Percentiles rank a stretch among this genome's conserved stretches.
Evolutionary conservation across 2,888 invertebrate genomes (phyloP).

Genomic region (Monopis laevigella): DNA sequence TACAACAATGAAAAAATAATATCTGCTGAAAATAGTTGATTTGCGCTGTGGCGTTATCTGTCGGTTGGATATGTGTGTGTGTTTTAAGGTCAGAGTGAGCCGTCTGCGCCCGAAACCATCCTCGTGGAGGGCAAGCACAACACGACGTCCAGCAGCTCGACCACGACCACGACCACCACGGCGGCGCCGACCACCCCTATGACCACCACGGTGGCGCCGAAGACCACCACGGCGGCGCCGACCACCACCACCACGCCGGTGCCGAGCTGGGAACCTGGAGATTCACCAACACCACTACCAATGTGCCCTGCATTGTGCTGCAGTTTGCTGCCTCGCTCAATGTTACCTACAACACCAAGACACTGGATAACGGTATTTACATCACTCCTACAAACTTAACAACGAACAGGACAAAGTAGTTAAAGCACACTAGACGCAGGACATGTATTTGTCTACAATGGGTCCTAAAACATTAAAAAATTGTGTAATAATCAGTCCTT

Average conservation of each 20-base stretch:
- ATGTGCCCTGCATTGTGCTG: constrained; percentile 71
- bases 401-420: too few species aligned
- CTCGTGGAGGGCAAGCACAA: constrained; percentile 32
- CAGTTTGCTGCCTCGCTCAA: constrained; percentile 74
- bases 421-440: too few species aligned
- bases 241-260: constrained; percentile 28
- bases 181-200: constrained; percentile 27
- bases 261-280: constrained; percentile 36
- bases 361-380: constrained; percentile 18
- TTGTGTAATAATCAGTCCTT: too few species aligned
- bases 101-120: constrained; percentile 13
- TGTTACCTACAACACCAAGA: constrained; percentile 51
- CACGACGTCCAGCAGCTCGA: constrained; percentile 25
- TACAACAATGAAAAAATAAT: too few species aligned
- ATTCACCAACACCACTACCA: constrained; percentile 31
- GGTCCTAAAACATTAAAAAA: too few species aligned
- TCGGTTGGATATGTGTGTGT: constrained; percentile 31
- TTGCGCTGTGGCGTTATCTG: constrained; percentile 33
- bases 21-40: too few species aligned
- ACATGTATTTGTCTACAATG: too few species aligned
- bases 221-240: too few species aligned
- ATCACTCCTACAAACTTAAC: not conserved
- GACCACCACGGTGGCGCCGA: too few species aligned
- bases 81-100: constrained; percentile 24
- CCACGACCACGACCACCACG: constrained; percentile 31